phyloP scores from a whole-genome alignment of 1,140 invertebrate species.

The Nasonia longicornis region DNA sequence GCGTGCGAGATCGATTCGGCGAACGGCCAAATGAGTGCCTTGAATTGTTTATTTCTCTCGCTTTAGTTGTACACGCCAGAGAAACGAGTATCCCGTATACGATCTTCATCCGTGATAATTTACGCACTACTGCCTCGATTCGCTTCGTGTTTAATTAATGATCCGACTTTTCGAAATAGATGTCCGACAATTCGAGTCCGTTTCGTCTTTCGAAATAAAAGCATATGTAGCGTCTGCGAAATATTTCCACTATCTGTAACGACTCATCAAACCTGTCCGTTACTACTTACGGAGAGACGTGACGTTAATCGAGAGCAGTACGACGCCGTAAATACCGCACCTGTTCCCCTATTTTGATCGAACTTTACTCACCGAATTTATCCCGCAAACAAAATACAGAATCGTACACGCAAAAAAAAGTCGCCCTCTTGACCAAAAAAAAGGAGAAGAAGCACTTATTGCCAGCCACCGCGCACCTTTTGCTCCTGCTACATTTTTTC shows the following conservation, averaged over 20 bases:
- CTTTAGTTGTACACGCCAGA: background rate
- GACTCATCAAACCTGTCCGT: background rate
- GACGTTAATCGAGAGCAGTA: background rate
- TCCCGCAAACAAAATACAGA: background rate
- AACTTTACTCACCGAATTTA: background rate
- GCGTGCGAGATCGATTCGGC: background rate
- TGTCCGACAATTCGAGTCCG: background rate
- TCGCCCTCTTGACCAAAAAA: background rate
- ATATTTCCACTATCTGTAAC: too few species aligned
- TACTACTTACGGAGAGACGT: background rate
- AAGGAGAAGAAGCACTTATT: background rate
- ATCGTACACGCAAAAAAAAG: background rate
- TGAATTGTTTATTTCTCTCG: background rate
- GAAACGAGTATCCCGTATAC: background rate
- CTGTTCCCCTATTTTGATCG: background rate
- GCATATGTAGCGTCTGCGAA: too few species aligned
- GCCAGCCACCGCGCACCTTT: background rate
- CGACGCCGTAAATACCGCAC: background rate
- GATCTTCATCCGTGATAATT: background rate
- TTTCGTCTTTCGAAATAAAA: background rate
- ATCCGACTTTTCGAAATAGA: background rate
- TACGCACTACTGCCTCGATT: background rate
- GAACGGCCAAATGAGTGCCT: background rate
- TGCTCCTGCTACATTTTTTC: constrained; percentile 32
- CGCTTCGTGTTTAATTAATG: background rate